Evolutionary conservation across 2,797 vertebrate species (phyloP).

Genomic region (Iguana delicatissima): DNA sequence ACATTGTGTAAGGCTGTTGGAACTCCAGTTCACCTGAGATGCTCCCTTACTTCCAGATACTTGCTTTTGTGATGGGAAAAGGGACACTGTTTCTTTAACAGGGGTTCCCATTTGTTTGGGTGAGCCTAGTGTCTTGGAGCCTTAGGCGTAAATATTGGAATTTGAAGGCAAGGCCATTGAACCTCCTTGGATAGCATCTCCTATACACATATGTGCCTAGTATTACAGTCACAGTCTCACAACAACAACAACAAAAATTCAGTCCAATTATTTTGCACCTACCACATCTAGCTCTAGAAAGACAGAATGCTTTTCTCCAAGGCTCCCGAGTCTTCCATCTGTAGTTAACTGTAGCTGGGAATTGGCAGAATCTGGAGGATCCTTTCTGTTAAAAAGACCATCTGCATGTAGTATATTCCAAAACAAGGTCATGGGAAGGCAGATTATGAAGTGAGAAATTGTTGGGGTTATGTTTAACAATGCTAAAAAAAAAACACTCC

Average conservation of each 20-base stretch:
- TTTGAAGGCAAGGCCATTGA: neutral
- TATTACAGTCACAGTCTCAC: too few relatives aligned
- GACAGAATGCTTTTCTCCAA: conserved; percentile 31
- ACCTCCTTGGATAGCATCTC: neutral
- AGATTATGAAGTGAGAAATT: conserved; percentile 57
- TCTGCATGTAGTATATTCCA: conserved; percentile 51
- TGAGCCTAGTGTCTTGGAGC: neutral
- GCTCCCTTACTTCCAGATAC: neutral
- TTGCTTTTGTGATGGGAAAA: neutral
- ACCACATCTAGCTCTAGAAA: conserved; percentile 37
- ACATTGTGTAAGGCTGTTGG: neutral
- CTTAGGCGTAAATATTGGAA: too few relatives aligned
- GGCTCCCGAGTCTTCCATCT: conserved; percentile 35
- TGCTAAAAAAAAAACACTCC: conserved; percentile 40
- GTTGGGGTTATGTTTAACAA: conserved; percentile 47
- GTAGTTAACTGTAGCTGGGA: conserved; percentile 53
- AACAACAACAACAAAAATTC: neutral
- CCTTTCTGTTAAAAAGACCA: conserved; percentile 56
- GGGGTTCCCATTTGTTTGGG: neutral
- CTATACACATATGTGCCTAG: neutral
- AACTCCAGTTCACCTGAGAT: neutral
- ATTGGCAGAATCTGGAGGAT: conserved; percentile 44
- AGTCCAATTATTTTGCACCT: conserved; percentile 25
- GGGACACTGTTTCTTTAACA: neutral
- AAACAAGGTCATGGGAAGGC: conserved; percentile 61